phyloP scores from a whole-genome alignment of 2,113 vertebrate genomes.

The Podilymbus podiceps region DNA sequence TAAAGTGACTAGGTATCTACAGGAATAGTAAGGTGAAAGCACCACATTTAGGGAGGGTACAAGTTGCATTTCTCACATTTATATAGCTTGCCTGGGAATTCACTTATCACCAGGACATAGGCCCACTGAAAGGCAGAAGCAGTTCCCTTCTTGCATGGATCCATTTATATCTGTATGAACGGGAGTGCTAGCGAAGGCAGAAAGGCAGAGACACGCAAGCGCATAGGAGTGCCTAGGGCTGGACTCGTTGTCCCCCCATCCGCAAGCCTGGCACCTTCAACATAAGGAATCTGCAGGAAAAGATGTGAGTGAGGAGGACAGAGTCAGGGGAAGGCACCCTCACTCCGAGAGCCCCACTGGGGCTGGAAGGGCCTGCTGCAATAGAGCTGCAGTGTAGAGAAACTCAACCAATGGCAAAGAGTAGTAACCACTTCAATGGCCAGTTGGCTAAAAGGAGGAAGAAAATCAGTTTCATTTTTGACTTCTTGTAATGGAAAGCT shows the following conservation, averaged over 20 bases:
- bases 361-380: background rate
- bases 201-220: background rate
- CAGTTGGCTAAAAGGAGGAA: background rate
- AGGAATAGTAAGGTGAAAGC: background rate
- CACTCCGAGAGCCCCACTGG: rapidly evolving
- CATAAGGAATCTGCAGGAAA: background rate
- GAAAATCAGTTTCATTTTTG: background rate
- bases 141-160: background rate
- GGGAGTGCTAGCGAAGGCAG: background rate
- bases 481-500: background rate
- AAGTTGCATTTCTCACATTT: background rate
- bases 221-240: background rate
- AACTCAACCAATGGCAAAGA: background rate
- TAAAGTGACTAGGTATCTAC: background rate
- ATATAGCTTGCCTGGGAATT: background rate
- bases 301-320: too few relatives aligned
- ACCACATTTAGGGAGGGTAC: background rate
- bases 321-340: background rate
- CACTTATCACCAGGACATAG: background rate
- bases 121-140: background rate
- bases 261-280: background rate
- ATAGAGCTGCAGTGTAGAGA: background rate
- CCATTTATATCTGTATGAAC: background rate
- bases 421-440: background rate
- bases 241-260: background rate